A percentile compares a stretch with the other conserved stretches of the same genome.
These are phyloP conservation scores for Tridacna gigas DNA, from an alignment of 2,888 invertebrate species.

Conservation along the genomic window DNA sequence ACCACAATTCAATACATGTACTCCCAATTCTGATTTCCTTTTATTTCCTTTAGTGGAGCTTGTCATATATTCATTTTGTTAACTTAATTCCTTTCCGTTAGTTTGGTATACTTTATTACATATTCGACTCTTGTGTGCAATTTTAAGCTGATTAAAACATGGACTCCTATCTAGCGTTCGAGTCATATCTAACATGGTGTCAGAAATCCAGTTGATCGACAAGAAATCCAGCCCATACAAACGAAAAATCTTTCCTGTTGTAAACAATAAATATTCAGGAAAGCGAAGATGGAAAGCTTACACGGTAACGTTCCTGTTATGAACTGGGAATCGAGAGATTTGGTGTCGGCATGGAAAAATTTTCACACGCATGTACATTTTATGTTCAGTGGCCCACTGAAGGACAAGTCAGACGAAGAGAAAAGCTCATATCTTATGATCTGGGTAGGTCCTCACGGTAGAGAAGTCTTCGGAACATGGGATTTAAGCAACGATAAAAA, in stretches of 20 bases:
- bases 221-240: neutral
- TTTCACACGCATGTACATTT: conserved; percentile 54
- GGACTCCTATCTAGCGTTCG: no score
- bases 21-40: no score
- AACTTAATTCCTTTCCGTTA: no score
- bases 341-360: conserved; percentile 36
- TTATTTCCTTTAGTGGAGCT: no score
- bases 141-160: no score
- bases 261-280: neutral
- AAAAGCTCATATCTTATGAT: conserved; percentile 53
- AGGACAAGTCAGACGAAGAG: conserved; percentile 35
- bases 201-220: neutral
- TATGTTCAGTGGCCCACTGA: conserved; percentile 57
- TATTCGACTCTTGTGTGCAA: no score
- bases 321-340: conserved; percentile 38
- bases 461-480: conserved; percentile 48
- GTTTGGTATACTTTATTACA: no score
- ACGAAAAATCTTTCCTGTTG: neutral
- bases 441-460: conserved; percentile 57
- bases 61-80: no score
- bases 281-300: no score
- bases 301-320: conserved; percentile 27
- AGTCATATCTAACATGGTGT: conserved; percentile 12
- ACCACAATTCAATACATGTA: no score
- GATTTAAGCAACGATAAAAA: conserved; percentile 32